Conservation (phyloP, 2,888 invertebrate genomes). For the Aspidiotus destructor region DNA sequence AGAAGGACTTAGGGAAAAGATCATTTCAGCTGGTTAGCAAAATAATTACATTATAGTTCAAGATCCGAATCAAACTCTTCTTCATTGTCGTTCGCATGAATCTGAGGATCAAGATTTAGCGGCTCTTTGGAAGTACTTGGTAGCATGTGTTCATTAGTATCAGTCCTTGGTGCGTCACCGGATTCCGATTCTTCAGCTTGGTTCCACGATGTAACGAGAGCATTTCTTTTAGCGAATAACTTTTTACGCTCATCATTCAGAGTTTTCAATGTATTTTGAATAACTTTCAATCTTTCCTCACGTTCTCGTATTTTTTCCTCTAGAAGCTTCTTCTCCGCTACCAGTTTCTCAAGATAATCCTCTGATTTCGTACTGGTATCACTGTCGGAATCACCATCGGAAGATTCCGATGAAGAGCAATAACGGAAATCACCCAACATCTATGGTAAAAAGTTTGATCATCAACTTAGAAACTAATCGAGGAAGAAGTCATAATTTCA, state of each 20-base stretch:
- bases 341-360: slow-evolving; percentile 6
- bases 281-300: slow-evolving; percentile 9
- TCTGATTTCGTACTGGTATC: slow-evolving; percentile 21
- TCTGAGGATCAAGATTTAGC: too few relatives aligned
- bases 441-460: too few relatives aligned
- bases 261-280: slow-evolving; percentile 11
- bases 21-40: too few relatives aligned
- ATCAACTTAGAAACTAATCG: too few relatives aligned
- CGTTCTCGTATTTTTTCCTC: slow-evolving; percentile 11
- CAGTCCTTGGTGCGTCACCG: neutral
- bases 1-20: too few relatives aligned
- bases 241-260: slow-evolving; percentile 19
- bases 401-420: slow-evolving; percentile 16
- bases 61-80: too few relatives aligned
- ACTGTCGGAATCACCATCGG: slow-evolving; percentile 14
- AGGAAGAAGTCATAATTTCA: too few relatives aligned
- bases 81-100: too few relatives aligned
- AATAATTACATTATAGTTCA: too few relatives aligned
- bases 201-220: neutral
- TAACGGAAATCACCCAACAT: slow-evolving; percentile 30
- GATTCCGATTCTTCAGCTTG: neutral
- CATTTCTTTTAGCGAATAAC: slow-evolving; percentile 5
- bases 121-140: too few relatives aligned
- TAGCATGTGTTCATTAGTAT: too few relatives aligned
- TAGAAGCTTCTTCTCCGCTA: slow-evolving; percentile 7